Evolutionary conservation across 2,888 invertebrate genomes (phyloP).

Genomic region (Aphrophora alni): DNA sequence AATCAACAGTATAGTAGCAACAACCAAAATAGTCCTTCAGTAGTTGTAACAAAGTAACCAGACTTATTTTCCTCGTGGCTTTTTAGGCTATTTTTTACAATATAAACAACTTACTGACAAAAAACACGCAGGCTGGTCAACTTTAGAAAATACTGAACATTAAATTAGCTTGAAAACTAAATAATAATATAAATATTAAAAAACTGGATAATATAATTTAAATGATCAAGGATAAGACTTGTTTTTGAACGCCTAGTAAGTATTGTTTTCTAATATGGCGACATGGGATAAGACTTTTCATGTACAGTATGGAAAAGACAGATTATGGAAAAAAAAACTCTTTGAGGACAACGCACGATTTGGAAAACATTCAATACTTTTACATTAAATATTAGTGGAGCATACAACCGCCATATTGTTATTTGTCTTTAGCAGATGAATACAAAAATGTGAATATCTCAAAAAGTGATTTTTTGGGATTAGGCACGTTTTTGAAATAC

Average conservation of each 20-base stretch:
- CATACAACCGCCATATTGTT: background rate
- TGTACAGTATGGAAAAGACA: conserved; percentile 11
- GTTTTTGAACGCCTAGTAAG: background rate
- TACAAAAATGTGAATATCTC: conserved; percentile 11
- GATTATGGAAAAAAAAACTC: conserved; percentile 15
- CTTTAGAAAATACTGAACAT: background rate
- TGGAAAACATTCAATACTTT: conserved; percentile 11
- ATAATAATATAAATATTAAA: too few relatives aligned
- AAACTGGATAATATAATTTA: background rate
- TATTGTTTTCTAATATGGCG: conserved; percentile 18
- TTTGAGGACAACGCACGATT: conserved; percentile 6
- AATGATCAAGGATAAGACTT: background rate
- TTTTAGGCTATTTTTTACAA: background rate
- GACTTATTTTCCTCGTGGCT: background rate
- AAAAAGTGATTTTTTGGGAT: background rate
- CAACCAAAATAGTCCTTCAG: background rate
- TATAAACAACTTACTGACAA: background rate
- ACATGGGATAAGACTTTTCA: conserved; percentile 1
- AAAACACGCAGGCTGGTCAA: too few relatives aligned
- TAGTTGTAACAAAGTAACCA: background rate
- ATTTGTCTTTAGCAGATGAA: conserved; percentile 15
- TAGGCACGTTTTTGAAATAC: too few relatives aligned
- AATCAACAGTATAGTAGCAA: background rate
- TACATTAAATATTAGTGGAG: background rate
- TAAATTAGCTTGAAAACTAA: too few relatives aligned